Evolutionary conservation across 2,797 vertebrate genomes (phyloP).

Genomic region (Leptodactylus fallax): DNA sequence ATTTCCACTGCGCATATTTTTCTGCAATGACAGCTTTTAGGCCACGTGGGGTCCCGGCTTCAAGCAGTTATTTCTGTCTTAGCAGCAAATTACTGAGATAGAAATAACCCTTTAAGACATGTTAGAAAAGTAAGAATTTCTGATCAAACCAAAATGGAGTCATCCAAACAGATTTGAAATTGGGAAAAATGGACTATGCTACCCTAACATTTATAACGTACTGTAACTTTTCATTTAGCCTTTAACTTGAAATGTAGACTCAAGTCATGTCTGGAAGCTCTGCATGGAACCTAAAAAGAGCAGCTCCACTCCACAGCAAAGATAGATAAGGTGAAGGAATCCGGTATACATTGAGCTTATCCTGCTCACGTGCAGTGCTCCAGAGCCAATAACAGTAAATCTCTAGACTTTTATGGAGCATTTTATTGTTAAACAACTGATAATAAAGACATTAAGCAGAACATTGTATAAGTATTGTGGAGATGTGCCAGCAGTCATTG

Average conservation of each 20-base stretch:
- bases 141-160: no score
- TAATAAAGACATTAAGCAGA: slow-evolving; percentile 49
- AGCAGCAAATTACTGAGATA: no score
- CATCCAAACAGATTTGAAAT: no score
- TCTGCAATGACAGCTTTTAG: no score
- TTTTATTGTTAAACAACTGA: slow-evolving; percentile 55
- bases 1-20: no score
- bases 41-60: no score
- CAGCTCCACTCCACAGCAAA: not conserved
- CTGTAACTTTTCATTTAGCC: not conserved
- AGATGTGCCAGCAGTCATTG: slow-evolving; percentile 14
- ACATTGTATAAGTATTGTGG: slow-evolving; percentile 31
- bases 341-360: not conserved
- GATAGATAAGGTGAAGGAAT: not conserved
- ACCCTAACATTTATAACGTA: not conserved
- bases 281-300: not conserved
- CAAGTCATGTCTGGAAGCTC: not conserved
- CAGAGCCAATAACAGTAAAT: slow-evolving; percentile 29
- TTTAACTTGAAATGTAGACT: not conserved
- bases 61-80: no score
- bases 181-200: not conserved
- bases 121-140: no score
- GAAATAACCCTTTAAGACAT: no score
- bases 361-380: not conserved
- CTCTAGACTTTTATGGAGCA: slow-evolving; percentile 24